These are phyloP conservation scores for Tetranychus urticae DNA, from an alignment of 1,140 invertebrate species.

Conservation along the genomic window DNA sequence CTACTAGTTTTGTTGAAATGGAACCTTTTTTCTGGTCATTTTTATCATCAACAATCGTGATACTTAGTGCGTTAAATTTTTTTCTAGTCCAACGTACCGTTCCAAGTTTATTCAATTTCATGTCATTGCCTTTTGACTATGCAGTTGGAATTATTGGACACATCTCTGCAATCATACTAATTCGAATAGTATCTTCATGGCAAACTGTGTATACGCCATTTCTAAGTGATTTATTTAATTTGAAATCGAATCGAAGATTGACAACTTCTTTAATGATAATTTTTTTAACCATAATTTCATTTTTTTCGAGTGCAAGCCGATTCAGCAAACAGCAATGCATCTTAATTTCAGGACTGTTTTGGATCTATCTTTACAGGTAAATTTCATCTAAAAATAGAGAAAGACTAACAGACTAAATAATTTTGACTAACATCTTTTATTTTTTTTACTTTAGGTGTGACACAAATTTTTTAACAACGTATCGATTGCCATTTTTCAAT, in stretches of 20 bases:
- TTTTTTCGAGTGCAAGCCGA: background rate
- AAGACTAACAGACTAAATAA: no score
- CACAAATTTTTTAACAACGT: background rate
- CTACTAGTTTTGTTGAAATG: conserved; percentile 8
- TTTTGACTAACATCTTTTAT: no score
- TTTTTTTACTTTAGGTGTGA: background rate
- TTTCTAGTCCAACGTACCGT: background rate
- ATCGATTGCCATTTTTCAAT: background rate
- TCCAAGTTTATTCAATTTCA: background rate
- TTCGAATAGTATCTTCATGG: background rate
- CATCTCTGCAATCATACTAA: background rate
- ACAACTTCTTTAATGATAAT: background rate
- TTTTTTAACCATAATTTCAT: background rate
- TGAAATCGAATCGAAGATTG: background rate
- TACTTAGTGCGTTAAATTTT: background rate
- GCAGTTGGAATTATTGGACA: background rate
- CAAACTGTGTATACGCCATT: background rate
- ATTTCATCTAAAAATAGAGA: background rate
- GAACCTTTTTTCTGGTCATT: conserved; percentile 8
- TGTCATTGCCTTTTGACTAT: background rate
- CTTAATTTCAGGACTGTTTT: conserved; percentile 3
- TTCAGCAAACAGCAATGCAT: conserved; percentile 3
- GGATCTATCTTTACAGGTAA: conserved; percentile 6
- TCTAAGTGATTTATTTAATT: background rate
- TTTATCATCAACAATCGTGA: background rate